A percentile compares a stretch with the other conserved stretches of the same genome.
These are phyloP conservation scores for Dallia pectoralis DNA, from an alignment of 2,797 vertebrate species.

Conservation along the genomic window DNA sequence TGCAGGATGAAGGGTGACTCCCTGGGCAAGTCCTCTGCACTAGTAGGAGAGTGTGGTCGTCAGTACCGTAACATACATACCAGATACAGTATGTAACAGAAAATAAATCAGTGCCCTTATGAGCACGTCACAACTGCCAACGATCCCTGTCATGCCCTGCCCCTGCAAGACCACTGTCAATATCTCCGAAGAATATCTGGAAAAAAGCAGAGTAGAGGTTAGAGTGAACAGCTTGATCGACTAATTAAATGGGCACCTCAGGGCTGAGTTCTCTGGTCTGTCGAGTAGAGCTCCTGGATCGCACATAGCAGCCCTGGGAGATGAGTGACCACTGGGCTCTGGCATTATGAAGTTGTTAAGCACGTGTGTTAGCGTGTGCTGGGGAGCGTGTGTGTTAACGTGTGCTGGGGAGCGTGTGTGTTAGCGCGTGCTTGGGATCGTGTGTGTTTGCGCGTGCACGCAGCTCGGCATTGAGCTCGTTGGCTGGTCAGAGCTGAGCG, in stretches of 20 bases:
- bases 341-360: conserved; percentile 94
- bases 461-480: conserved; percentile 89
- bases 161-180: no score
- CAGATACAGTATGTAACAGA: no score
- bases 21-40: no score
- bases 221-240: conserved; percentile 89
- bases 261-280: conserved; percentile 89
- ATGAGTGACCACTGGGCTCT: conserved; percentile 89
- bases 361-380: conserved; percentile 62
- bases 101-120: no score
- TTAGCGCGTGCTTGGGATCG: background rate
- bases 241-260: conserved; percentile 93
- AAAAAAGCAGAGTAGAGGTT: conserved; percentile 6
- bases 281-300: conserved; percentile 86
- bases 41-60: no score
- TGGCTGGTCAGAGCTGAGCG: conserved; percentile 76
- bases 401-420: background rate
- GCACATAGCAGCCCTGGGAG: conserved; percentile 77
- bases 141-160: no score
- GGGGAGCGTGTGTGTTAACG: background rate
- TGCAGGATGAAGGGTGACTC: no score
- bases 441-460: conserved; percentile 28
- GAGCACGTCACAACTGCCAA: no score
- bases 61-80: no score
- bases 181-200: no score